Evolutionary conservation across 2,888 invertebrate species (phyloP), one percentile per base, ranked within the genome.

Genomic region (Pollenia griseotomentosa): DNA sequence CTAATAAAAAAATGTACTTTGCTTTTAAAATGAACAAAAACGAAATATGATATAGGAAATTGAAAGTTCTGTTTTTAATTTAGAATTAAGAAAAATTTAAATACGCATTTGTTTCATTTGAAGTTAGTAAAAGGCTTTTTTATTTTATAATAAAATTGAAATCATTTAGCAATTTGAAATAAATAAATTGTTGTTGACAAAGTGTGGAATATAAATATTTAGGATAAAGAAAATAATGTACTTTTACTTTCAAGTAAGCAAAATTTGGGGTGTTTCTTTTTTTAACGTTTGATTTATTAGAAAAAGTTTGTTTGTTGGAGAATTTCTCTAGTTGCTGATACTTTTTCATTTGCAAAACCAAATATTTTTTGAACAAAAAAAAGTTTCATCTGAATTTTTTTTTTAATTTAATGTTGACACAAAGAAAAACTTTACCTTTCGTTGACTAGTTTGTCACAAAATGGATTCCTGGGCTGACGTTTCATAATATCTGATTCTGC

Each of bases 401-500:
- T 46, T 33, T 33, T 6, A 33, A 78, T 53, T 75, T 57, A 73
- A 88, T 89, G 88, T 90, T 89, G 84, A 87, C 92, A 90, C 90
- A 91, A 91, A 91, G 91, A 90, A 92, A 92, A 92, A 92, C 92
- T 91, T 96, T 96, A 98, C 98, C 99, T 98, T 96, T 97, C 97
- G 95, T 99, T 99, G 94, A 99, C 98, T 94, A 99, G 97, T 96
- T 98, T 98, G 96, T 99, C 98, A 95, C 96, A 96, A 96, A 97
- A 96, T 95, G 98, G 98, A 95, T 98, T 97, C 96, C 98, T 97
- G 94, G 98, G 98, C 95, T 97, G 97, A 95, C 98, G 97, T 96
- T 98, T 98, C 98, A 98, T 98, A 95, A 98, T 98, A 96, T 98
- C 98, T 95, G 97, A 97, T 96, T 98, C 98, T 94, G 98, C 97